phyloP scores from a whole-genome alignment of 2,888 invertebrate species.

The Cyclophora punctaria region DNA sequence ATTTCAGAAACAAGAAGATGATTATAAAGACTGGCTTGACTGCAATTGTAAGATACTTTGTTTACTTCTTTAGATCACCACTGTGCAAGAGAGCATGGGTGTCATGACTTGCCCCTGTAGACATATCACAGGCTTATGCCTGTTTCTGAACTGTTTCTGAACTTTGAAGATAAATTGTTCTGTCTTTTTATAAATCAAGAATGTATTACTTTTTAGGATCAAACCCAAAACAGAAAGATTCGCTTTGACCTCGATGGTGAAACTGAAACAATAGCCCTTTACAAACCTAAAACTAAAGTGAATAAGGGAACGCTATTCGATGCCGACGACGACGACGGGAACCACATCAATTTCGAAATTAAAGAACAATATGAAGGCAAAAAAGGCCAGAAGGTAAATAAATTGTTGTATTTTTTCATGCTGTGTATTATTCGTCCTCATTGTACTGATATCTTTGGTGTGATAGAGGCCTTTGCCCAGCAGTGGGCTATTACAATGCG shows the following conservation, averaged over 20 bases:
- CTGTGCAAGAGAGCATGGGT: too few relatives aligned
- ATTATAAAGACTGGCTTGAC: conserved; percentile 79
- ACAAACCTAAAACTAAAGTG: conserved; percentile 35
- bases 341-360: conserved; percentile 75
- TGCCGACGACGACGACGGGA: conserved; percentile 65
- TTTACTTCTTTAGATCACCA: too few relatives aligned
- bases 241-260: conserved; percentile 73
- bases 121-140: too few relatives aligned
- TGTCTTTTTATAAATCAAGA: background rate
- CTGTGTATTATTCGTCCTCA: too few relatives aligned
- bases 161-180: too few relatives aligned
- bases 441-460: too few relatives aligned
- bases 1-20: conserved; percentile 78
- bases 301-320: conserved; percentile 36
- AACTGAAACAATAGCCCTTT: conserved; percentile 22
- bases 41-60: conserved; percentile 66
- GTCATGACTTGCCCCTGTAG: too few relatives aligned
- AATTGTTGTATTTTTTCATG: too few relatives aligned
- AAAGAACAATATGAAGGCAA: conserved; percentile 80
- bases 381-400: conserved; percentile 75
- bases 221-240: conserved; percentile 75
- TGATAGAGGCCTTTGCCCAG: too few relatives aligned
- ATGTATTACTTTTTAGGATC: conserved; percentile 53
- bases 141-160: too few relatives aligned
- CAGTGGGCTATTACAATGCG: too few relatives aligned